Base-by-base conservation (phyloP, 1,140 invertebrate genomes). In the Cyrtorhinus lividipennis region DNA sequence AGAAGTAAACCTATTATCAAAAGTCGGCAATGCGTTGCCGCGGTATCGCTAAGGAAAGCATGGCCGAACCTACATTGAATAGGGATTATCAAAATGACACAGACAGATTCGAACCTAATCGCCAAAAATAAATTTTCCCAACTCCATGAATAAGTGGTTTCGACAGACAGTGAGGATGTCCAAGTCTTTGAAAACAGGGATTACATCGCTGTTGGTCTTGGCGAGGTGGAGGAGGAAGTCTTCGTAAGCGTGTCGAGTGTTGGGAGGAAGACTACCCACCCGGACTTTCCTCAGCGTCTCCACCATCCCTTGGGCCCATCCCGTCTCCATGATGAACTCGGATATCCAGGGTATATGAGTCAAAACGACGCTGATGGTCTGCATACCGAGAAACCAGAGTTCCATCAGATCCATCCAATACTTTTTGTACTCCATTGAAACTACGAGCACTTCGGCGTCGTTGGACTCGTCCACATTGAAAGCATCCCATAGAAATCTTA, bases 311-410 rank as follows among this genome's bases (percentile, higher is more conserved):
- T 90, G 83, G 0, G 86, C 84, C 88, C 90, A 95, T n/a, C 90
- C 90, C 70, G 88, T 91, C 68, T 93, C 90, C 63, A 92, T 83
- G 0, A 87, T 84, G 75, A 94, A 95, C 69, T 92, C 87, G 0
- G 88, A 88, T 20, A 94, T 82, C 90, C 90, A 93, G 1, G 90
- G 88, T 56, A 92, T 81, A 56, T 84, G 78, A 2, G 84, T 79
- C 8, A 94, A 73, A 0, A 94, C 83, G 2, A 83, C 81, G 67
- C 86, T 84, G 75, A 93, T 83, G 13, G 90, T 92, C 74, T 94
- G 90, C 88, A 94, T 92, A 13, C 91, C 90, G 22, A 95, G 75
- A 74, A 92, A 94, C 92, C 92, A 95, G 1, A 94, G 75, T 72
- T 94, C 92, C 73, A 85, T 88, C 18, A 94, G 79, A 69, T 93